Evolutionary conservation across 2,888 invertebrate species (phyloP), one percentile per base, ranked within the genome.

Genomic region (Rhyacophila evoluta): DNA sequence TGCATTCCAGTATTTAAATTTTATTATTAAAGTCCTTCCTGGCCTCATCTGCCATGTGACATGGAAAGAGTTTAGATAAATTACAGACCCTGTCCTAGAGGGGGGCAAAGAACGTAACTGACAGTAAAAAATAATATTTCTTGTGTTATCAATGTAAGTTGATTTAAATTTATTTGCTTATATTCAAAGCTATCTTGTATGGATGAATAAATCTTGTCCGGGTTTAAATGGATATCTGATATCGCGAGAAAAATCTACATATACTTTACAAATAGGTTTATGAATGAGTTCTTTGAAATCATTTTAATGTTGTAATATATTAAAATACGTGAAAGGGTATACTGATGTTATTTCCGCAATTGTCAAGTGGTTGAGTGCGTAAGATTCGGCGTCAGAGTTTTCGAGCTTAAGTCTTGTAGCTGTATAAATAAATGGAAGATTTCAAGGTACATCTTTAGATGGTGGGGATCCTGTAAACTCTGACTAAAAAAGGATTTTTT

Each of bases 1-100:
- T 81, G 78, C 77, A 71, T 74, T 78, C 70, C 77, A 55, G 72
- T 77, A 79, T 81, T 79, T 77, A 79, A 81, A 81, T 81, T 81
- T 74, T 72, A 81, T 77, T 74, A 41, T 68, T 77, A 71, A 55
- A 19, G 19, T 55, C 76, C 70, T 76, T 72, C 75, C 27, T 37
- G 73, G 38, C 73, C 55, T 80, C 80, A 80, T 80, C 80, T 78
- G 80, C 75, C 72, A 39, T 72, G 41, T 74, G 38, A 41, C 68
- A 74, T 38, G 36, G 71, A 72, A 81, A 79, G 79, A 77, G 79
- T 79, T 81, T 73, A 75, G 75, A 78, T 74, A 74, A 78, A 74
- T 74, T 72, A 77, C 72, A 55, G 29, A 10, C 55, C 55, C 55
- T 8, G 55, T 55, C 25, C 25, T 33, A n/a, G 55, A 55, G 28